Conservation (phyloP, 2,888 invertebrate species). For the Temnothorax unifasciatus region DNA sequence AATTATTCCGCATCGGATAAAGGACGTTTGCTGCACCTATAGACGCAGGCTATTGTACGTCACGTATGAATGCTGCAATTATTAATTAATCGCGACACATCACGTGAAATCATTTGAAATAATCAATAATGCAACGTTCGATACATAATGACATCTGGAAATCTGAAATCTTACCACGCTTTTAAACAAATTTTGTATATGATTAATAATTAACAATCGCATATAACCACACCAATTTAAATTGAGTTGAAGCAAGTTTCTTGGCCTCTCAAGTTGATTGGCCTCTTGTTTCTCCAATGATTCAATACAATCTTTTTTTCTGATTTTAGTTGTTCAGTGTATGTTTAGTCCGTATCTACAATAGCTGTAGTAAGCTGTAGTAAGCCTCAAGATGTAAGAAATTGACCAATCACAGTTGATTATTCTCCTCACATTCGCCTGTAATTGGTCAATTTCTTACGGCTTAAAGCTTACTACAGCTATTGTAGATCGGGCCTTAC, state of each 20-base stretch:
- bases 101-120: background rate
- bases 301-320: background rate
- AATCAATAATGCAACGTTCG: background rate
- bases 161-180: background rate
- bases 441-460: too few species aligned
- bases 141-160: background rate
- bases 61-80: background rate
- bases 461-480: too few species aligned
- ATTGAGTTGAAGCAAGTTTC: background rate
- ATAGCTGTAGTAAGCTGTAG: too few species aligned
- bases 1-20: constrained; percentile 33
- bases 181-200: background rate
- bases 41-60: background rate
- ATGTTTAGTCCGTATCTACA: too few species aligned
- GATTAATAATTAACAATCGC: background rate
- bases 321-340: background rate
- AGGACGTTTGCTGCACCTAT: constrained; percentile 20
- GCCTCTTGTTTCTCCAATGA: background rate
- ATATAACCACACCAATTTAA: background rate
- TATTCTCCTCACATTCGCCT: too few species aligned
- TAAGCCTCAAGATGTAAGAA: too few species aligned
- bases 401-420: too few species aligned
- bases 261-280: background rate
- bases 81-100: constrained; percentile 23
- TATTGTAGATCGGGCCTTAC: too few species aligned